A percentile compares a stretch with the other conserved stretches of the same genome.
These are phyloP conservation scores for Protobothrops mucrosquamatus DNA, from an alignment of 2,113 vertebrate species.

Conservation along the genomic window DNA sequence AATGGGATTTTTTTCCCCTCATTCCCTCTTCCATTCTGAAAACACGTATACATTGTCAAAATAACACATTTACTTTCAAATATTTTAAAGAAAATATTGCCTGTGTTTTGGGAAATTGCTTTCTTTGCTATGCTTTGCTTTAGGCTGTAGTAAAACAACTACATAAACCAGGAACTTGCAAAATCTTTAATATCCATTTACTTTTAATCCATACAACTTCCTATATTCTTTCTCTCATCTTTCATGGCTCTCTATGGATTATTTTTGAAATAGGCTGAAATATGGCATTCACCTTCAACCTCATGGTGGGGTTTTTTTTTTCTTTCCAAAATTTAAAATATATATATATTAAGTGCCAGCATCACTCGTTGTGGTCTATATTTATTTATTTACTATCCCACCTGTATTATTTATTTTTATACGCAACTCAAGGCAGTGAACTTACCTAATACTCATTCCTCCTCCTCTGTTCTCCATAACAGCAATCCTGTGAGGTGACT, in stretches of 20 bases:
- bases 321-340: background rate
- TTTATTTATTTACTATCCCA: background rate
- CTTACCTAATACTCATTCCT: background rate
- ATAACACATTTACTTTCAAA: constrained; percentile 18
- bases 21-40: constrained; percentile 14
- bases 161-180: constrained; percentile 11
- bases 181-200: constrained; percentile 20
- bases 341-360: background rate
- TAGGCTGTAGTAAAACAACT: constrained; percentile 2
- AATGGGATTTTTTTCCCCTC: constrained; percentile 6
- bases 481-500: background rate
- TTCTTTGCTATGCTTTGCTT: constrained; percentile 10
- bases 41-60: constrained; percentile 11
- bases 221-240: background rate
- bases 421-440: background rate
- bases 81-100: constrained; percentile 25
- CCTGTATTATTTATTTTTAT: background rate
- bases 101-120: constrained; percentile 1
- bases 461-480: background rate
- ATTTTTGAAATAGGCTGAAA: background rate
- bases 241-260: background rate
- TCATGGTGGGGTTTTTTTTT: background rate
- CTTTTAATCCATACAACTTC: background rate
- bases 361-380: background rate
- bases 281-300: background rate